These are phyloP conservation scores for Muscidifurax raptorellus DNA, from an alignment of 1,140 invertebrate genomes.

Conservation along the genomic window DNA sequence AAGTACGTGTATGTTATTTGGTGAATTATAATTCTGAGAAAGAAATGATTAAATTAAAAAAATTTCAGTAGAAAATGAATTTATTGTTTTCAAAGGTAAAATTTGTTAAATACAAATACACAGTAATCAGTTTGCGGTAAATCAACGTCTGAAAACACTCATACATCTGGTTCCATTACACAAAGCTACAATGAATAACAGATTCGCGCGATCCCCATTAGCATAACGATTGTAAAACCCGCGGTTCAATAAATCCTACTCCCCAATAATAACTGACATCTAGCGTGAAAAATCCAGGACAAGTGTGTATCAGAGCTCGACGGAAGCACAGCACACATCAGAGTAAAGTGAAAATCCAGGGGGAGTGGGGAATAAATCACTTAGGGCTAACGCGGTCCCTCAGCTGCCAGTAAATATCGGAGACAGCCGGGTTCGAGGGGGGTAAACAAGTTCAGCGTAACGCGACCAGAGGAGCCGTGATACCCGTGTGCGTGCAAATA, in stretches of 20 bases:
- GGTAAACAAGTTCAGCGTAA: conserved; percentile 22
- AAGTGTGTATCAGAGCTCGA: neutral
- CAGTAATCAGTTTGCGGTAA: neutral
- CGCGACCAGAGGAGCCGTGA: neutral
- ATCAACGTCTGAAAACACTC: neutral
- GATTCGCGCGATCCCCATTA: neutral
- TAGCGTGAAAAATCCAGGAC: neutral
- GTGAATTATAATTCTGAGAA: too few relatives aligned
- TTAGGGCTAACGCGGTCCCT: neutral
- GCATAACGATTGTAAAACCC: neutral
- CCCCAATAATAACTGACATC: neutral
- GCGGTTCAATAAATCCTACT: neutral
- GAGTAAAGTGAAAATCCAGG: conserved; percentile 16
- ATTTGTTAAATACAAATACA: too few relatives aligned
- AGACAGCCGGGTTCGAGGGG: neutral
- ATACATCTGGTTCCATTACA: too few relatives aligned
- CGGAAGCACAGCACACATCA: neutral
- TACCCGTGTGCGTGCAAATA: conserved; percentile 14
- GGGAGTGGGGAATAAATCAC: conserved; percentile 39
- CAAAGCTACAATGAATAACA: neutral
- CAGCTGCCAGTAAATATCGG: neutral
- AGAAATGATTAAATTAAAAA: too few relatives aligned
- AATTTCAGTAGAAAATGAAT: too few relatives aligned
- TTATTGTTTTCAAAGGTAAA: neutral
- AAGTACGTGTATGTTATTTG: too few relatives aligned